Conservation (phyloP, 2,888 invertebrate species). For the Agrotis ipsilon region DNA sequence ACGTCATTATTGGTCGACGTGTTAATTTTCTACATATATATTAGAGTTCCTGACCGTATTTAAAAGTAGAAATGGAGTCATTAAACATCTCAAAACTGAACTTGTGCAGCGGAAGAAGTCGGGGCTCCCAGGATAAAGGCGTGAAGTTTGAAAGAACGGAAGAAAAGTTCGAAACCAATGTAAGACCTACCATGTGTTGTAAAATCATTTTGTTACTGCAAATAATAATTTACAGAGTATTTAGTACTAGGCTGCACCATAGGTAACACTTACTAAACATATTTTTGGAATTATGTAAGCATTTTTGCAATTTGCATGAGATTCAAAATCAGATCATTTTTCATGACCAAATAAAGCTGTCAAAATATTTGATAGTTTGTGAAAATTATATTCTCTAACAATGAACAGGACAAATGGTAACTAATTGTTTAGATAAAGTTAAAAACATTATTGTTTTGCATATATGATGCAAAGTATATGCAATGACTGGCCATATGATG, state of each 20-base stretch:
- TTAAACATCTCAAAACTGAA: conserved; percentile 87
- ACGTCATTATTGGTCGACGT: conserved; percentile 87
- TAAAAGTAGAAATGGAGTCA: conserved; percentile 81
- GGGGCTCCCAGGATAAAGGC: conserved; percentile 74
- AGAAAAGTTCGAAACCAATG: conserved; percentile 78
- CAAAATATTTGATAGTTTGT: conserved; percentile 22
- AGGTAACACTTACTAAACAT: background rate
- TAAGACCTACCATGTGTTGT: conserved; percentile 71
- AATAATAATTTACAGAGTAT: conserved; percentile 16
- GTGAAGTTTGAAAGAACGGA: conserved; percentile 76
- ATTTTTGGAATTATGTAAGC: background rate
- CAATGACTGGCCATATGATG: conserved; percentile 31
- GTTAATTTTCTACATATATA: conserved; percentile 78
- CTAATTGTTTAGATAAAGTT: background rate
- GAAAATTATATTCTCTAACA: conserved; percentile 9
- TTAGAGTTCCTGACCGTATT: conserved; percentile 71
- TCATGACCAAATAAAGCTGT: conserved; percentile 68
- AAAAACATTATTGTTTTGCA: background rate
- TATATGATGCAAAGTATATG: conserved; percentile 23
- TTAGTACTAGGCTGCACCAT: background rate
- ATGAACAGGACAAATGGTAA: background rate
- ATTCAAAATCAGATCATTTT: conserved; percentile 64
- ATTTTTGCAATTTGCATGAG: background rate
- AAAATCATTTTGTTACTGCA: conserved; percentile 4
- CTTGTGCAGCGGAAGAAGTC: conserved; percentile 83